These are phyloP conservation scores for Trissolcus brochymenae DNA, from an alignment of 2,888 invertebrate species.

Conservation along the genomic window DNA sequence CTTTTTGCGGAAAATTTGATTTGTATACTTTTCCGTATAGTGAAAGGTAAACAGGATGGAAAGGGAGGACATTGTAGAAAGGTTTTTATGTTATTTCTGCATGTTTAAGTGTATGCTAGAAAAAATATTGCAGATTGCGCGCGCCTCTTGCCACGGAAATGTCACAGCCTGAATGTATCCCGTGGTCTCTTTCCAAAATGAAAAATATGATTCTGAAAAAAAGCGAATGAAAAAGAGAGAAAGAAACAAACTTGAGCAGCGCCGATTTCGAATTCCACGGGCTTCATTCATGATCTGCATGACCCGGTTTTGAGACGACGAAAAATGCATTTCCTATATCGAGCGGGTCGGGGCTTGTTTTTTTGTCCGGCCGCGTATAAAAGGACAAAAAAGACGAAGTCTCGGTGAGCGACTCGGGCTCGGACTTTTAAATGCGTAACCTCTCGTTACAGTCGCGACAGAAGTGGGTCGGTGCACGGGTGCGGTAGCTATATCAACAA, in stretches of 20 bases:
- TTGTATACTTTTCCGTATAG: constrained; percentile 18
- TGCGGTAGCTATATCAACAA: constrained; percentile 66
- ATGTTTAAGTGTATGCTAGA: constrained; percentile 41
- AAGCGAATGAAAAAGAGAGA: background rate
- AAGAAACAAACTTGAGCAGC: no score
- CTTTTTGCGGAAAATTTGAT: no score
- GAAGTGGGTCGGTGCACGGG: constrained; percentile 73
- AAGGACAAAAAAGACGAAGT: constrained; percentile 16
- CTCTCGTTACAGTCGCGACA: constrained; percentile 63
- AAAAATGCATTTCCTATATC: constrained; percentile 7
- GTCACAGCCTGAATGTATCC: constrained; percentile 23
- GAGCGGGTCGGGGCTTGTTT: background rate
- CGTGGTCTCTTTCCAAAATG: background rate
- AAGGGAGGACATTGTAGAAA: constrained; percentile 55
- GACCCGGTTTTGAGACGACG: background rate
- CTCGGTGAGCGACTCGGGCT: constrained; percentile 10
- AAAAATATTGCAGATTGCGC: constrained; percentile 23
- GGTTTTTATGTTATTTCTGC: constrained; percentile 45
- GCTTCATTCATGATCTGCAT: background rate
- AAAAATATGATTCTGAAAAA: no score
- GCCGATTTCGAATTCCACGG: no score
- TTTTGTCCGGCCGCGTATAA: constrained; percentile 6
- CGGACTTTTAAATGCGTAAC: constrained; percentile 53
- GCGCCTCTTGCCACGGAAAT: constrained; percentile 19
- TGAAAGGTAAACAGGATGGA: constrained; percentile 50